Conservation (phyloP, 2,113 vertebrate species). For the Tympanuchus pallidicinctus region DNA sequence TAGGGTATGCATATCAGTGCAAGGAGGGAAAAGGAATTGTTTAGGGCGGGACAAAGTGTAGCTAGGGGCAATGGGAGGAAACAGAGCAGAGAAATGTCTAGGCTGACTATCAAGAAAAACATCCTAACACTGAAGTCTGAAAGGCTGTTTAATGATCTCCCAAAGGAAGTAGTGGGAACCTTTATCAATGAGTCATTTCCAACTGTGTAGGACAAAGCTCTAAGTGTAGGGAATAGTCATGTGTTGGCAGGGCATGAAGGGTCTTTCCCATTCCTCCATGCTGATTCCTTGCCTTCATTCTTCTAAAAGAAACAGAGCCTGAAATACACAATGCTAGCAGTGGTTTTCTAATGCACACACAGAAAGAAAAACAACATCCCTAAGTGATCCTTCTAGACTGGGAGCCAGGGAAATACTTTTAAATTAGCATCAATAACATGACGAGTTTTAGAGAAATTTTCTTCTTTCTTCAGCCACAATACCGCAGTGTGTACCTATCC, state of each 20-base stretch:
- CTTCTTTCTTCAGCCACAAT: background rate
- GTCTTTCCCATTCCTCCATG: slow-evolving; percentile 14
- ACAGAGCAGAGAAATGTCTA: background rate
- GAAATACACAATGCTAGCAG: background rate
- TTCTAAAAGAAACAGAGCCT: slow-evolving; percentile 1
- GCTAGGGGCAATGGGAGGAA: slow-evolving; percentile 47
- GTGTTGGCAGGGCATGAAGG: slow-evolving; percentile 29
- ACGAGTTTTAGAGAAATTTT: slow-evolving; percentile 19
- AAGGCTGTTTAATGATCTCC: background rate
- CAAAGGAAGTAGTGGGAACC: slow-evolving; percentile 21
- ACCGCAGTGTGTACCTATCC: background rate
- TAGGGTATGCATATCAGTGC: background rate
- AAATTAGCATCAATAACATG: slow-evolving; percentile 29
- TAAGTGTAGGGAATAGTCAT: slow-evolving; percentile 11
- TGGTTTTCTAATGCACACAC: background rate
- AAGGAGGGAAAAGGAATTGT: slow-evolving; percentile 10
- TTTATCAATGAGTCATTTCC: slow-evolving; percentile 67
- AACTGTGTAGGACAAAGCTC: slow-evolving; percentile 7
- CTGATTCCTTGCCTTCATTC: background rate
- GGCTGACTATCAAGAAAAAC: slow-evolving; percentile 61
- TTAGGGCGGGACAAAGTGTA: background rate
- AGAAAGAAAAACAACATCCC: background rate
- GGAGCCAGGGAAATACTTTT: slow-evolving; percentile 37
- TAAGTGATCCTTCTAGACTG: background rate
- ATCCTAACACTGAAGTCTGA: background rate